These are phyloP conservation scores for Hyppa rectilinea DNA, from an alignment of 2,888 invertebrate genomes.

Conservation along the genomic window DNA sequence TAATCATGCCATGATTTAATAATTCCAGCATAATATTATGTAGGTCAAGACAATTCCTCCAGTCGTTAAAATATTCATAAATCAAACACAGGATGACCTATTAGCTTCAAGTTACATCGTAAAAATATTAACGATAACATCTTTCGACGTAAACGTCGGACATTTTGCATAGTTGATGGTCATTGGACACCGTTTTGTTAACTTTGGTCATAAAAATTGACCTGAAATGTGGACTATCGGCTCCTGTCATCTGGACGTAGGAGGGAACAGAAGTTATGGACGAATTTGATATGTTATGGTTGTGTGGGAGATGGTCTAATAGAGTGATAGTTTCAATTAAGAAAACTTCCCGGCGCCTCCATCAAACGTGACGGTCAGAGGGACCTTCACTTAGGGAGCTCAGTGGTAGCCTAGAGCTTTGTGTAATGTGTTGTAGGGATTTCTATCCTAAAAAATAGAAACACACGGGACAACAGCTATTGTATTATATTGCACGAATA, in stretches of 20 bases:
- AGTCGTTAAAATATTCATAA: slow-evolving; percentile 57
- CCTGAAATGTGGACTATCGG: slow-evolving; percentile 58
- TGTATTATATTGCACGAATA: too few species aligned
- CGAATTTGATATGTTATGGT: slow-evolving; percentile 19
- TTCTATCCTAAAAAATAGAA: too few species aligned
- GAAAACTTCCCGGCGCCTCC: too few species aligned
- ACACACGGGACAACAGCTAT: too few species aligned
- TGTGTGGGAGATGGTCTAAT: slow-evolving; percentile 47
- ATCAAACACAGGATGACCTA: slow-evolving; percentile 57
- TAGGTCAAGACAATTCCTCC: slow-evolving; percentile 43
- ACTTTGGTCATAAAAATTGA: slow-evolving; percentile 62
- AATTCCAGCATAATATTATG: slow-evolving; percentile 7
- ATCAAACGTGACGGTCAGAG: too few species aligned
- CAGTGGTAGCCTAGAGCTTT: too few species aligned
- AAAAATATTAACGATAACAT: slow-evolving; percentile 67
- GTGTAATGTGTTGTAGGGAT: too few species aligned
- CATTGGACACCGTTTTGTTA: slow-evolving; percentile 63
- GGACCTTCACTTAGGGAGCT: too few species aligned
- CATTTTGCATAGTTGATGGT: slow-evolving; percentile 66
- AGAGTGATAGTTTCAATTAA: slow-evolving; percentile 7
- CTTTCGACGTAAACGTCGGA: slow-evolving; percentile 42
- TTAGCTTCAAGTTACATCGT: slow-evolving; percentile 61
- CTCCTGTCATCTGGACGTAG: slow-evolving; percentile 57
- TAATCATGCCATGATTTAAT: slow-evolving; percentile 4
- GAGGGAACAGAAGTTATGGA: slow-evolving; percentile 52